Conservation (phyloP, 2,888 invertebrate genomes). For the Plemyria rubiginata region DNA sequence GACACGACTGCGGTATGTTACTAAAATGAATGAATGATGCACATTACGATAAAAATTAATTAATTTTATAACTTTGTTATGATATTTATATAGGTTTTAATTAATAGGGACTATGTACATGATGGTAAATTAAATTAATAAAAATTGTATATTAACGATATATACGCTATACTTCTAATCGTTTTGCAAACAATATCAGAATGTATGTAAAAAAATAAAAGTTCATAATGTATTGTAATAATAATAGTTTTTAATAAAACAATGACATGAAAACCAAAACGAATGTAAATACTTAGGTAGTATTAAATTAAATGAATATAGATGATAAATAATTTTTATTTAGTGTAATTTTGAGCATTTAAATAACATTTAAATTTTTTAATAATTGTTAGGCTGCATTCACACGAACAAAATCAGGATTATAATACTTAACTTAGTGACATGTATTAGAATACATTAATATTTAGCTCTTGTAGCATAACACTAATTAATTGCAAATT, state of each 20-base stretch:
- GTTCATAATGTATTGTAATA: not conserved
- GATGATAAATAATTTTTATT: conserved; percentile 3
- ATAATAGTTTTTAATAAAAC: not conserved
- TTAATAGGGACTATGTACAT: no score
- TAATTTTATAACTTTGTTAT: no score
- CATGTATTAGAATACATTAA: no score
- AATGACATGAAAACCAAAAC: conserved; percentile 25
- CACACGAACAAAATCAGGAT: conserved; percentile 14
- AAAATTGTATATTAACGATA: no score
- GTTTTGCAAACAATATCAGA: not conserved
- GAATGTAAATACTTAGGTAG: conserved; percentile 42
- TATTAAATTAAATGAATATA: conserved; percentile 12
- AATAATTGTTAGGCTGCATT: conserved; percentile 29
- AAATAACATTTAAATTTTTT: conserved; percentile 5
- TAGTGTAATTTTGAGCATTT: conserved; percentile 17
- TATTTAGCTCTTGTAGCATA: conserved; percentile 1
- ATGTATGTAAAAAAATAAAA: not conserved
- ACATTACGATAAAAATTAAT: no score
- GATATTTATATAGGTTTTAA: no score
- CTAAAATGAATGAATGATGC: no score
- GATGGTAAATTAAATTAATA: no score
- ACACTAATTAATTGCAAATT: not conserved
- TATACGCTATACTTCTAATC: no score
- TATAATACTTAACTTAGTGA: no score
- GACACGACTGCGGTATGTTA: no score